phyloP scores from a whole-genome alignment of 2,797 vertebrate species.

The Danio choprae region DNA sequence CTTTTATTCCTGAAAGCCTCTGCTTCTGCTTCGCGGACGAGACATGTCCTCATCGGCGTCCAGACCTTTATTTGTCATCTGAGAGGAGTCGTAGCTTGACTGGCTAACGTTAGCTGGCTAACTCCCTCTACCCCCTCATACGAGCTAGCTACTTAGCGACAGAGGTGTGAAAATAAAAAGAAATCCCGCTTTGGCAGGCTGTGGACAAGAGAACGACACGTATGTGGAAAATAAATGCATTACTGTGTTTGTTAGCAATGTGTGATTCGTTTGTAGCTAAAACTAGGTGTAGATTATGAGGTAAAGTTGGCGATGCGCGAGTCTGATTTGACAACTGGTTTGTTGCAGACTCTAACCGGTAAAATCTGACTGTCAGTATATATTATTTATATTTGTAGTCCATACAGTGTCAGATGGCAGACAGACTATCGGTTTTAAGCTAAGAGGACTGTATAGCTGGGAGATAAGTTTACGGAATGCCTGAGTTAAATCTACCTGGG shows the following conservation, averaged over 20 bases:
- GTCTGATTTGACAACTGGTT: conserved; percentile 20
- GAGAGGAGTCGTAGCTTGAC: conserved; percentile 64
- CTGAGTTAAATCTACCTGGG: neutral
- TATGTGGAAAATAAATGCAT: conserved; percentile 36
- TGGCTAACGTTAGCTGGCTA: conserved; percentile 63
- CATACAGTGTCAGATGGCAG: conserved; percentile 30
- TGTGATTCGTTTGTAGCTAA: neutral
- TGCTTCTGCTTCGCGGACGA: conserved; percentile 7
- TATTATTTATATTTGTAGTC: conserved; percentile 31
- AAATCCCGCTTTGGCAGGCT: conserved; percentile 27
- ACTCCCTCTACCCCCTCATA: conserved; percentile 57
- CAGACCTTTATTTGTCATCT: conserved; percentile 47
- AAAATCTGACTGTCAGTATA: neutral
- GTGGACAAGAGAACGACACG: conserved; percentile 42
- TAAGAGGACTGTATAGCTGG: conserved; percentile 16
- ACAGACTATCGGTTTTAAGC: conserved; percentile 22
- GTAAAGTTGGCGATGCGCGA: neutral
- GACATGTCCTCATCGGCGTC: conserved; percentile 42
- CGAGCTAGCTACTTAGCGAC: conserved; percentile 65
- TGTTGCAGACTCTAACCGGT: neutral
- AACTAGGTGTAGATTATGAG: neutral
- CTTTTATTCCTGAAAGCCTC: neutral
- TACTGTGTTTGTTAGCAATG: neutral
- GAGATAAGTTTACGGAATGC: conserved; percentile 24
- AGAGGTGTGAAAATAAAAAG: conserved; percentile 48